These are phyloP conservation scores for Chloroceryle aenea DNA, from an alignment of 2,113 vertebrate genomes.

Conservation along the genomic window DNA sequence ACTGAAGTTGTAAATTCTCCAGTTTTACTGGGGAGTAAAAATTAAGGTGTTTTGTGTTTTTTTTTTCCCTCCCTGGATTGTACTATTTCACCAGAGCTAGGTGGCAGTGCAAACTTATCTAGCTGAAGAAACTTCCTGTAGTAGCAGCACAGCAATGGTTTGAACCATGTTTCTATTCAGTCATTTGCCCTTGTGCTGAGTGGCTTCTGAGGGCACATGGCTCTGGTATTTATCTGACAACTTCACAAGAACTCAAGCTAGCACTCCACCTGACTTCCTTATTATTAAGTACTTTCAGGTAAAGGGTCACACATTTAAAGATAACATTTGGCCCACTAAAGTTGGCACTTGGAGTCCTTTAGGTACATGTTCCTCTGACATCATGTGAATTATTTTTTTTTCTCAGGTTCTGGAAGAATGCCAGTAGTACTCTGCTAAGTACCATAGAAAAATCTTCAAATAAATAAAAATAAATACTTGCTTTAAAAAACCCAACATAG, in stretches of 20 bases:
- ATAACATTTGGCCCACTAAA: not conserved
- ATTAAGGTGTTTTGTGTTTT: not conserved
- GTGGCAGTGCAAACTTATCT: slow-evolving; percentile 52
- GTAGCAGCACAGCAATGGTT: slow-evolving; percentile 22
- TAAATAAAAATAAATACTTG: slow-evolving; percentile 70
- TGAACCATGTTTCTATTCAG: not conserved
- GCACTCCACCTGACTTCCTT: not conserved
- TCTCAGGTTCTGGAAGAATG: not conserved
- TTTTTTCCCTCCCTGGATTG: not conserved
- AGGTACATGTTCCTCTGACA: not conserved
- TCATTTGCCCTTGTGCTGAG: not conserved
- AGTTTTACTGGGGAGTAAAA: not conserved
- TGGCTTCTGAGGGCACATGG: not conserved
- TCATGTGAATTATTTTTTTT: not conserved
- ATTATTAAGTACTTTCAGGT: not conserved
- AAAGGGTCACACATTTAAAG: not conserved
- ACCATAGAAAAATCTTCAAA: slow-evolving; percentile 50
- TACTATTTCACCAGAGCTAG: slow-evolving; percentile 54
- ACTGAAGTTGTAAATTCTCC: not conserved
- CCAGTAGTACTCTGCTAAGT: not conserved
- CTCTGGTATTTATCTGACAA: not conserved
- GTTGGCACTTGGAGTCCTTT: not conserved
- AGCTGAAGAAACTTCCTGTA: slow-evolving; percentile 30
- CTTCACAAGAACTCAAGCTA: not conserved
- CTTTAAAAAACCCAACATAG: not conserved